These are phyloP conservation scores for Dascyllus trimaculatus DNA, from an alignment of 2,113 vertebrate species.

Conservation along the genomic window DNA sequence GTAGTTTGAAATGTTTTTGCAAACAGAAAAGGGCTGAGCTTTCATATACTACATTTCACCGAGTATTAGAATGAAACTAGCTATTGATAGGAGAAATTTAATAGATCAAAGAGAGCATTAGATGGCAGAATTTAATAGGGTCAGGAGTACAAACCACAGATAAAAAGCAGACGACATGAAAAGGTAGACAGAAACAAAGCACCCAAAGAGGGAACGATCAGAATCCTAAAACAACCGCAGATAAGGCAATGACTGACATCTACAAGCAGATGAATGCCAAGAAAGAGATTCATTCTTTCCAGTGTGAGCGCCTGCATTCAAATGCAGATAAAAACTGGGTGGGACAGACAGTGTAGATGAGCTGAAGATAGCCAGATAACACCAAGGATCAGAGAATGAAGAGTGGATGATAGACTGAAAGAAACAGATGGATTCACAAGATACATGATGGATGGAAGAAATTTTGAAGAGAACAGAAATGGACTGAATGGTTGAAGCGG, in stretches of 20 bases:
- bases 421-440: slow-evolving; percentile 35
- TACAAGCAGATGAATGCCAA: slow-evolving; percentile 11
- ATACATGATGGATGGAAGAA: slow-evolving; percentile 17
- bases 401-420: slow-evolving; percentile 21
- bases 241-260: slow-evolving; percentile 19
- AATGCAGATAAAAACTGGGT: slow-evolving; percentile 47
- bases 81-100: not conserved
- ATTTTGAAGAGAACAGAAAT: slow-evolving; percentile 15
- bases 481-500: not conserved
- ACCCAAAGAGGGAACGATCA: slow-evolving; percentile 4
- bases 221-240: slow-evolving; percentile 19
- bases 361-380: slow-evolving; percentile 57
- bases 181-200: slow-evolving; percentile 31
- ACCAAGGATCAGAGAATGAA: slow-evolving; percentile 32
- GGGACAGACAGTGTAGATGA: slow-evolving; percentile 32
- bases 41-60: not conserved
- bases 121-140: not conserved
- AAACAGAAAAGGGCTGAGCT: not conserved
- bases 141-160: slow-evolving; percentile 2
- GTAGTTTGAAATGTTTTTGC: not conserved
- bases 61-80: slow-evolving; percentile 1
- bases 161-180: not conserved
- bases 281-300: slow-evolving; percentile 31
- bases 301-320: slow-evolving; percentile 14
- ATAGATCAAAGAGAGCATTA: not conserved